These are phyloP conservation scores for Trematocara unimaculatum DNA, from an alignment of 2,113 vertebrate genomes.

Conservation along the genomic window DNA sequence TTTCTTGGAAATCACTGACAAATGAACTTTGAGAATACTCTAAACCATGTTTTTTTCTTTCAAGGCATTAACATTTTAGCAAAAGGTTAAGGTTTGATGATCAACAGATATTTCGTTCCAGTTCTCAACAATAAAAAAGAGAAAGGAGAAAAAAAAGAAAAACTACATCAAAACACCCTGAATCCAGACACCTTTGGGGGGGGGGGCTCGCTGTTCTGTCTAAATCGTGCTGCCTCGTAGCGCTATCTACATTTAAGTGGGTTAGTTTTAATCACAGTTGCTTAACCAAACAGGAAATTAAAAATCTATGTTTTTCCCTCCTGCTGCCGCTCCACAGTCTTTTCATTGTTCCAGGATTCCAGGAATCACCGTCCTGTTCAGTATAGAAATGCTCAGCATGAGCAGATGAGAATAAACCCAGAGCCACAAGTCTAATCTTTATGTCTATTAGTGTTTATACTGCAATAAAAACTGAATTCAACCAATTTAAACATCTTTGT, in stretches of 20 bases:
- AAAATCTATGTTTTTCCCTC: background rate
- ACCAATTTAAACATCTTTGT: background rate
- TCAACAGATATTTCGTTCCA: slow-evolving; percentile 43
- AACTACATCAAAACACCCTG: background rate
- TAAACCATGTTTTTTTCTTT: slow-evolving; percentile 1
- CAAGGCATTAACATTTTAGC: slow-evolving; percentile 55
- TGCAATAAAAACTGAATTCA: background rate
- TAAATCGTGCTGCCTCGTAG: background rate
- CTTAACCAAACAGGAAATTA: background rate
- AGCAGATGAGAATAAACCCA: background rate
- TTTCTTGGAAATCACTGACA: slow-evolving; percentile 52
- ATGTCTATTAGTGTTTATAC: background rate
- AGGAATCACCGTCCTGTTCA: accelerated
- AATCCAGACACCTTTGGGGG: background rate
- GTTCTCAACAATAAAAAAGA: background rate
- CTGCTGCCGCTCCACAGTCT: background rate
- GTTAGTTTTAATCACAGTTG: background rate
- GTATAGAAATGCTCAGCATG: background rate
- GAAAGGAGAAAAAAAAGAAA: background rate
- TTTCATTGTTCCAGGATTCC: too few relatives aligned
- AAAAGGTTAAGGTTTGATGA: slow-evolving; percentile 62
- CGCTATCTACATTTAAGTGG: background rate
- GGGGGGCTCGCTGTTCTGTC: background rate
- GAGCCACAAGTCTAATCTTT: background rate
- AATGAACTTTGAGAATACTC: slow-evolving; percentile 66